Conservation (phyloP, 2,888 invertebrate species). For the Hoplodrina ambigua region DNA sequence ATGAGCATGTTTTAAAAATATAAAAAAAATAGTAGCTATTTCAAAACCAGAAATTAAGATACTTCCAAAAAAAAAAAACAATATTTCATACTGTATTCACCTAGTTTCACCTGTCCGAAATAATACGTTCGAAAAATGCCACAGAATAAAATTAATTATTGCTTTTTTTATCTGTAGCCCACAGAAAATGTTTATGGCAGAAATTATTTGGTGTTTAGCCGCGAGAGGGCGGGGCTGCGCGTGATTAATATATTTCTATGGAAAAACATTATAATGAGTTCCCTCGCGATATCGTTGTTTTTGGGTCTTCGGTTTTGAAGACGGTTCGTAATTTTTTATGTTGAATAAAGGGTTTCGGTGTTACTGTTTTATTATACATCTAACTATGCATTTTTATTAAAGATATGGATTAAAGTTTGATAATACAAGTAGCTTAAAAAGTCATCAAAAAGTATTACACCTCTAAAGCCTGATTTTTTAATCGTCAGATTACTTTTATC, state of each 20-base stretch:
- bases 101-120: constrained; percentile 82
- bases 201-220: constrained; percentile 90
- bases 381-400: not conserved
- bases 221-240: constrained; percentile 83
- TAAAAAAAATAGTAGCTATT: constrained; percentile 21
- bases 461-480: too few species aligned
- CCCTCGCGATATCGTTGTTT: constrained; percentile 71
- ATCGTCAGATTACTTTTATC: too few species aligned
- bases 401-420: not conserved
- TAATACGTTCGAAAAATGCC: constrained; percentile 80
- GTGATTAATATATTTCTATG: constrained; percentile 89
- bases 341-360: constrained; percentile 53
- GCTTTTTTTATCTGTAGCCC: constrained; percentile 78
- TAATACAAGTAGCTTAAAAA: constrained; percentile 6
- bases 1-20: too few species aligned
- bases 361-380: constrained; percentile 29
- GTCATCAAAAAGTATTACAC: not conserved
- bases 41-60: constrained; percentile 68
- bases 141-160: constrained; percentile 87
- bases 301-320: constrained; percentile 59
- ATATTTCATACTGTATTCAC: constrained; percentile 75
- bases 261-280: constrained; percentile 86
- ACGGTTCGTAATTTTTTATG: constrained; percentile 59
- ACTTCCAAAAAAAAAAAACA: constrained; percentile 68
- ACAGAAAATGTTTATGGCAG: constrained; percentile 83